Base-by-base conservation (phyloP, 1,140 invertebrate species). In the Drosophila mauritiana region DNA sequence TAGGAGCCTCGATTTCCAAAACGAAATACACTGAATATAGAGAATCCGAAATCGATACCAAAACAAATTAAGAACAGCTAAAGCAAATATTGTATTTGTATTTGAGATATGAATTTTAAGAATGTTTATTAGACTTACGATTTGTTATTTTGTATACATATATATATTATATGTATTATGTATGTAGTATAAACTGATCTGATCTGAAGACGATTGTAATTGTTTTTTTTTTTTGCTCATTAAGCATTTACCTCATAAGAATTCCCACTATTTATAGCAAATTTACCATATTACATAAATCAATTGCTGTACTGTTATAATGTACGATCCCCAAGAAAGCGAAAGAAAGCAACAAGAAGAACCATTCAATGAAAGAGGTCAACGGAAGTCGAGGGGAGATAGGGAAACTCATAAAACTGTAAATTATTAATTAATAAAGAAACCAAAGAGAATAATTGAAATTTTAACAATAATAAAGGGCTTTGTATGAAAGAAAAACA, bases 141-240 rank as follows among this genome's bases (percentile, higher is more conserved):
- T 83, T 86, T 88, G 83, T 86, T 86, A 86, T 86, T 88, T 86
- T 88, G 62, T 88, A 86, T 86, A 88, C 83, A 86, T 86, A 85
- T 80, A 68, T 73, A 73, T 74, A 72, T 70, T 46, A 70, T 70
- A 70, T 70, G 67, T 69, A 70, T 70, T 69, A 69, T 80, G 78
- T 86, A 62, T 78, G 79, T 85, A 84, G 80, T 54, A 74, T 84
- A 84, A 84, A 73, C 81, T 80, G 81, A 85, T 85, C 81, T 77
- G 80, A 84, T 65, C 55, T 59, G 55, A 70, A n/a, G 51, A 70
- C 20, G 67, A 70, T 70, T 70, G 64, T 75, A 67, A 67, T 75
- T 75, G 37, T 76, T 75, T 76, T 86, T 73, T 39, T 43, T 85
- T 86, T 78, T 86, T 86, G 83, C 83, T 86, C 83, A 86, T 86